Evolutionary conservation across 2,888 invertebrate genomes (phyloP).

Genomic region (Stramonita haemastoma): DNA sequence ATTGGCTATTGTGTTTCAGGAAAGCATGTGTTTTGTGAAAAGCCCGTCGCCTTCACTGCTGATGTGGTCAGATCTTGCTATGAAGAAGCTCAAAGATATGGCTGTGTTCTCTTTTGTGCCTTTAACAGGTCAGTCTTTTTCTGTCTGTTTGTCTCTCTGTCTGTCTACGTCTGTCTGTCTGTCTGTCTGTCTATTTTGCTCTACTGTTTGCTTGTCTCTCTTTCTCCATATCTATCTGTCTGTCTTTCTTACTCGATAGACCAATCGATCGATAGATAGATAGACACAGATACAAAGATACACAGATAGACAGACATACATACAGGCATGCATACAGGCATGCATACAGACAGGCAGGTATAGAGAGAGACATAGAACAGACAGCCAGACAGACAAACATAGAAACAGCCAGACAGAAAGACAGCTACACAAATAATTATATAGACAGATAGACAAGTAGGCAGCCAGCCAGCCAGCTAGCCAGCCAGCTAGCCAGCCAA

Average conservation of each 20-base stretch:
- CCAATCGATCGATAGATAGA: too few species aligned
- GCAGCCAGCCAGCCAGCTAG: background rate
- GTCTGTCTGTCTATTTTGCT: background rate
- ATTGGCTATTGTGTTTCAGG: constrained; percentile 33
- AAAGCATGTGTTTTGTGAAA: constrained; percentile 50
- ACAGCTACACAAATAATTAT: too few species aligned
- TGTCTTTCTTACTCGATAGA: background rate
- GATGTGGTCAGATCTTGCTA: constrained; percentile 41
- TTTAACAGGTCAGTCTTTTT: constrained; percentile 45
- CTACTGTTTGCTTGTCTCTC: background rate
- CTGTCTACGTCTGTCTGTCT: background rate
- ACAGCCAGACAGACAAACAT: background rate
- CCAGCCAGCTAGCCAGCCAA: background rate
- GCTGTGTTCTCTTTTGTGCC: constrained; percentile 43
- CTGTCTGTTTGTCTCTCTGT: background rate
- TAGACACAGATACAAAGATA: background rate
- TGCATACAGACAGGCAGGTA: background rate
- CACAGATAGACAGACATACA: background rate
- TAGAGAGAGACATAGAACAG: background rate
- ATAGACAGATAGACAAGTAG: background rate
- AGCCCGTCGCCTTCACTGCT: constrained; percentile 43
- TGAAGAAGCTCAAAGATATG: constrained; percentile 29
- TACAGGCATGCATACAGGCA: background rate
- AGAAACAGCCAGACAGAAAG: too few species aligned
- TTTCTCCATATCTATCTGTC: background rate